phyloP scores from a whole-genome alignment of 2,797 vertebrate genomes.

The Etheostoma nigrum region DNA sequence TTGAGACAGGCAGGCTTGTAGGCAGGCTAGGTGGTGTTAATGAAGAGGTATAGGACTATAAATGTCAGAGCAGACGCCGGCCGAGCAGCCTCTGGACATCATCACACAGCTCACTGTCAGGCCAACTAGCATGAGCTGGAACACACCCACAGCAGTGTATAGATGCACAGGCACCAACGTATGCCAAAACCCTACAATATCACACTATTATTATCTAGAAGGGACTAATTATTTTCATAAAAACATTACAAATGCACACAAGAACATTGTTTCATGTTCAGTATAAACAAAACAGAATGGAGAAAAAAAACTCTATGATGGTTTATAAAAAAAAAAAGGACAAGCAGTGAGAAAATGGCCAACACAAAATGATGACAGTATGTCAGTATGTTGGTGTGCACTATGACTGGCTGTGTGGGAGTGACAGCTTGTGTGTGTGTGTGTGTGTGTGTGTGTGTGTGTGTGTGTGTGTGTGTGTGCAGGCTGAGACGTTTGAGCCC shows the following conservation, averaged over 20 bases:
- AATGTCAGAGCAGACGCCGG: slow-evolving; percentile 90
- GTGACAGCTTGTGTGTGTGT: slow-evolving; percentile 68
- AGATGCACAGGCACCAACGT: background rate
- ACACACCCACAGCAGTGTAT: slow-evolving; percentile 29
- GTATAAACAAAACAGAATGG: background rate
- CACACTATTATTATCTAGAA: background rate
- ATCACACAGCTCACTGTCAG: slow-evolving; percentile 86
- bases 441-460: slow-evolving; percentile 51
- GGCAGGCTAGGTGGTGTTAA: slow-evolving; percentile 91
- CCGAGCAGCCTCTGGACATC: slow-evolving; percentile 87
- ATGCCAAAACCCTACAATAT: background rate
- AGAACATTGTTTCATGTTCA: background rate
- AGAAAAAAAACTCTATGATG: background rate
- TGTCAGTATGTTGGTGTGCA: slow-evolving; percentile 64
- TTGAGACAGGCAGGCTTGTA: slow-evolving; percentile 72
- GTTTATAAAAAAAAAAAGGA: slow-evolving; percentile 44
- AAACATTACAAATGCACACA: background rate
- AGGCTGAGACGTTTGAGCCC: slow-evolving; percentile 72
- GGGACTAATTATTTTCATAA: background rate
- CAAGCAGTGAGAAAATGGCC: slow-evolving; percentile 59
- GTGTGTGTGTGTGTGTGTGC: slow-evolving; percentile 57
- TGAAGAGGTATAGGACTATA: slow-evolving; percentile 91
- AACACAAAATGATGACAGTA: slow-evolving; percentile 66
- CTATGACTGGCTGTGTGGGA: slow-evolving; percentile 70
- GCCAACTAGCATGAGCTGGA: slow-evolving; percentile 38